These are phyloP conservation scores for Stegostoma tigrinum DNA, from an alignment of 2,113 vertebrate genomes.

Conservation along the genomic window DNA sequence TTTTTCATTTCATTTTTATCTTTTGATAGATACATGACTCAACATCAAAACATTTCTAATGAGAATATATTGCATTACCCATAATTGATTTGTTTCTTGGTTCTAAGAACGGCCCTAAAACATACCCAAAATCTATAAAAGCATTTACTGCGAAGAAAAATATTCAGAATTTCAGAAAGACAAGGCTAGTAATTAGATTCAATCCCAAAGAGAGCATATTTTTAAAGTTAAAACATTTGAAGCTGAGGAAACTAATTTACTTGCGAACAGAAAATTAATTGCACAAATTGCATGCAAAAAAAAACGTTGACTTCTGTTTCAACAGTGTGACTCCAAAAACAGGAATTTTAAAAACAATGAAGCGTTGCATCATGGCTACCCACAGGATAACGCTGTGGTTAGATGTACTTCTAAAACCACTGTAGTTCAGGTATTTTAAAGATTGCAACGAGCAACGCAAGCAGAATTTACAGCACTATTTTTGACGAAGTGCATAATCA, in stretches of 20 bases:
- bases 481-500: not conserved
- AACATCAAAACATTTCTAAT: not conserved
- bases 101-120: not conserved
- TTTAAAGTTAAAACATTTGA: not conserved
- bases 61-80: too few relatives aligned
- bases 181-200: not conserved
- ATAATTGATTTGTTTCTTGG: not conserved
- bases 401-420: not conserved
- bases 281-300: not conserved
- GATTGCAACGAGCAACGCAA: not conserved
- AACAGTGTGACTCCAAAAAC: not conserved
- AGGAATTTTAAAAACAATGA: not conserved
- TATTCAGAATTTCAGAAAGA: not conserved
- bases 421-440: not conserved
- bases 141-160: conserved; percentile 6
- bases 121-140: not conserved
- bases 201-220: not conserved
- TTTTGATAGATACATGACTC: not conserved
- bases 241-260: not conserved
- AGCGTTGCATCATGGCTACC: not conserved
- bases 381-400: not conserved
- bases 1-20: not conserved
- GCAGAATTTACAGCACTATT: not conserved
- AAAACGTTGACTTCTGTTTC: not conserved
- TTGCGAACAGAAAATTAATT: not conserved